Base-by-base conservation (phyloP, 2,797 vertebrate species). In the Picus viridis region DNA sequence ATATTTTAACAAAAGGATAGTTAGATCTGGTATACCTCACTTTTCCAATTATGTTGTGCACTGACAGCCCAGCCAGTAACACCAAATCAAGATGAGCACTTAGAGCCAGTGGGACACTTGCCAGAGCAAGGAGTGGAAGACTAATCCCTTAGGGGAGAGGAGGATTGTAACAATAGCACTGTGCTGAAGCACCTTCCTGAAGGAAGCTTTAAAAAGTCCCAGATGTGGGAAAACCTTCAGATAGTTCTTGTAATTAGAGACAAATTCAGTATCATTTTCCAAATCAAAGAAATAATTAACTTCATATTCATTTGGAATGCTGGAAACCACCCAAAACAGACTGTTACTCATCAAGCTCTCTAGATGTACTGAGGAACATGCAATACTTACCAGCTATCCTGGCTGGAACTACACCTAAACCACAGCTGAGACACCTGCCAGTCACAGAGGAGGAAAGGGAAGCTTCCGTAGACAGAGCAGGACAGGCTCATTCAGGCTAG, bases 281-380 rank as follows among this genome's bases (percentile, higher is more conserved):
- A 84, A 90, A 77, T 39, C 32, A 83, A 75, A 69, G 18, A 68
- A 74, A 80, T 85, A 77, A 90, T 83, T 84, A 53, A 39, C 24
- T 59, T 80, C 13, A 36, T 53, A 29, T 89, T 69, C 36, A 18
- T 43, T 58, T 80, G 70, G n/a, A 92, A 88, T 61, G 22, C 34
- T 82, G 71, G 53, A 77, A 63, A 39, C 73, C 29, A 2, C 3
- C 14, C 70, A 5, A 26, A 61, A 2, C 14, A n/a, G 22, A 6
- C 30, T 34, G 3, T 6, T 64, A 79, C 87, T 51, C 0, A 0
- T 34, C 41, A 71, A 7, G 12, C 1, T 84, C 16, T 4, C 9
- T 0, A 1, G 5, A 10, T 11, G 26, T 76, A 27, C 57, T 68
- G 56, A n/a, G 41, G 12, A 74, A 36, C 3, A 6, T 16, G 34